Conservation (phyloP, 1,140 invertebrate genomes). For the Drosophila guanche region DNA sequence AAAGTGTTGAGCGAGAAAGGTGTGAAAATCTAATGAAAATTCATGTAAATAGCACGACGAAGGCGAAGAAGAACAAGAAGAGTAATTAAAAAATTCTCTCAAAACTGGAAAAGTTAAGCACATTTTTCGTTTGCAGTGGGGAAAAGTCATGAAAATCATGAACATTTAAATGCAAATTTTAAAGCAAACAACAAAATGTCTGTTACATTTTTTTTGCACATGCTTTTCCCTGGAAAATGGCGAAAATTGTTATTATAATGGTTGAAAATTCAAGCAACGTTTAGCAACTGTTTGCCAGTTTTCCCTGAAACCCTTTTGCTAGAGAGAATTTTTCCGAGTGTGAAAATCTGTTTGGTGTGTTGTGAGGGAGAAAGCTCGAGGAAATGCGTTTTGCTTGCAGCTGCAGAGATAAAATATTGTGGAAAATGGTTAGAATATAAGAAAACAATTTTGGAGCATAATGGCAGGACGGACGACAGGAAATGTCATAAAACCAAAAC, state of each 20-base stretch:
- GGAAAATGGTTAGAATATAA: constrained; percentile 15
- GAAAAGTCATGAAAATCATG: not conserved
- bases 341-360: constrained; percentile 12
- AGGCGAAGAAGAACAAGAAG: constrained; percentile 9
- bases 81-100: constrained; percentile 47
- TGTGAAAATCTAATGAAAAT: constrained; percentile 37
- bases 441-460: constrained; percentile 42
- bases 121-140: constrained; percentile 7
- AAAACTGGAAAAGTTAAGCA: constrained; percentile 29
- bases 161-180: constrained; percentile 26
- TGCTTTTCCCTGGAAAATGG: not conserved
- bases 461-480: constrained; percentile 26
- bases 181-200: constrained; percentile 15
- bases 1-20: constrained; percentile 1
- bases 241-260: constrained; percentile 1
- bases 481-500: constrained; percentile 53
- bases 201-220: constrained; percentile 8
- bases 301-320: not conserved
- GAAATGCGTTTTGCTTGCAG: constrained; percentile 53
- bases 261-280: not conserved
- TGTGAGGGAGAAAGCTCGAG: constrained; percentile 15
- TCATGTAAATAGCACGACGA: constrained; percentile 56
- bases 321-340: not conserved
- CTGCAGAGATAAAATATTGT: constrained; percentile 20
- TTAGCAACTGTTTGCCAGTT: constrained; percentile 18